phyloP scores from a whole-genome alignment of 2,113 vertebrate genomes.

The Oncorhynchus gorbuscha region DNA sequence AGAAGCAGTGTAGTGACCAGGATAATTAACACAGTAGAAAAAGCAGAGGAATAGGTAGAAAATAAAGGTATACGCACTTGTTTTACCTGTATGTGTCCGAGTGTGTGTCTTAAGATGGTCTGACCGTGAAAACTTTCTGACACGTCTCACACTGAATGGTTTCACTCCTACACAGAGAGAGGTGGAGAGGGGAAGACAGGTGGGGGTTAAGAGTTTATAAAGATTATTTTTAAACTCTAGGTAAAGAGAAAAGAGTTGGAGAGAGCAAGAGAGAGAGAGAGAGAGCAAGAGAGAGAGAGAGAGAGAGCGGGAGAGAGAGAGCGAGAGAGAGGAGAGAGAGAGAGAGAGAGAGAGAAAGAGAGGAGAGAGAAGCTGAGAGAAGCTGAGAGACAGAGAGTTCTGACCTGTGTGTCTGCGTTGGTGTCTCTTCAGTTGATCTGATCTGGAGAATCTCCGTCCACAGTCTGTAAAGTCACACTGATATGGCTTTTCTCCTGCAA shows the following conservation, averaged over 20 bases:
- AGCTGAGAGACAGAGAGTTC: neutral
- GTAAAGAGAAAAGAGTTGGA: neutral
- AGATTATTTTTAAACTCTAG: neutral
- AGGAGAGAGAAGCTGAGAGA: no score
- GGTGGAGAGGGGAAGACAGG: slow-evolving; percentile 1
- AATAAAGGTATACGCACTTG: slow-evolving; percentile 99
- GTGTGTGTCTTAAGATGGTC: slow-evolving; percentile 99
- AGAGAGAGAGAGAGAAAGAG: no score
- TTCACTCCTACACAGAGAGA: slow-evolving; percentile 84
- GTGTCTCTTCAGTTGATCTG: slow-evolving; percentile 97
- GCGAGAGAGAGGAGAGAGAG: no score
- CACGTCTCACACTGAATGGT: slow-evolving; percentile 98
- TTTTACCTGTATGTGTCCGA: slow-evolving; percentile 99
- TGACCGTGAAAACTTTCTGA: slow-evolving; percentile 97
- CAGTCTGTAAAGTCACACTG: slow-evolving; percentile 97
- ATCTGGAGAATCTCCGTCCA: slow-evolving; percentile 95
- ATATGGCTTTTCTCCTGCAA: slow-evolving; percentile 92
- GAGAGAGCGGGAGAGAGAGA: no score
- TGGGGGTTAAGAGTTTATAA: slow-evolving; percentile 15
- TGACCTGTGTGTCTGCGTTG: slow-evolving; percentile 98
- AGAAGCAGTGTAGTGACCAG: neutral
- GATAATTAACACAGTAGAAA: slow-evolving; percentile 1
- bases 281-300: neutral
- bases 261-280: neutral
- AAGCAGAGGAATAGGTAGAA: slow-evolving; percentile 84